Conservation (phyloP, 2,888 invertebrate genomes). For the Capitulum mitella region DNA sequence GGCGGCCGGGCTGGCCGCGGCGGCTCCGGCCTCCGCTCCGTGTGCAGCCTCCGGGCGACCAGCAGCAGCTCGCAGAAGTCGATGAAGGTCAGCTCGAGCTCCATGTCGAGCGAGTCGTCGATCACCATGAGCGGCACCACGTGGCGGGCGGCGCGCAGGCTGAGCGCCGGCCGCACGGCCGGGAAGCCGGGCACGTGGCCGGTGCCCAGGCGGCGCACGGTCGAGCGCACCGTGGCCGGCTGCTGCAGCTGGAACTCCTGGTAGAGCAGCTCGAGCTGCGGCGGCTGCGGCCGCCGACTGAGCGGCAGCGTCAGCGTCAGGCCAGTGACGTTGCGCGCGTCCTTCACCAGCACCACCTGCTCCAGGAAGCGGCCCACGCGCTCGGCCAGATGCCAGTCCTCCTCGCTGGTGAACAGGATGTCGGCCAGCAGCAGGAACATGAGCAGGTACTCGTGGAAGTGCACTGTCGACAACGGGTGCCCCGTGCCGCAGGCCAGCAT, state of each 20-base stretch:
- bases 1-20: not conserved
- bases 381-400: conserved; percentile 22
- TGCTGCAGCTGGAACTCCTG: not conserved
- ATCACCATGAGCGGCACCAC: conserved; percentile 9
- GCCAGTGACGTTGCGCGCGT: not conserved
- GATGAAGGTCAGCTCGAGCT: conserved; percentile 15
- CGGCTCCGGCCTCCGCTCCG: not conserved
- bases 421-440: conserved; percentile 22
- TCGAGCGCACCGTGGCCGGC: not conserved
- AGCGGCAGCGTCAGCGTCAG: conserved; percentile 17
- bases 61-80: conserved; percentile 18
- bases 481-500: conserved; percentile 6
- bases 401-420: not conserved
- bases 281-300: not conserved
- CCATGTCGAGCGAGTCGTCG: not conserved
- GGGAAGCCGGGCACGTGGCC: not conserved
- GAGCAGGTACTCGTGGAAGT: conserved; percentile 12
- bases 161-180: not conserved
- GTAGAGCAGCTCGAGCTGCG: not conserved
- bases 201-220: not conserved
- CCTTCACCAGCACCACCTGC: conserved; percentile 16
- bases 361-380: conserved; percentile 3
- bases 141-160: not conserved
- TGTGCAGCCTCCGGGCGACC: not conserved
- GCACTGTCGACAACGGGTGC: not conserved